Evolutionary conservation across 2,113 vertebrate genomes (phyloP), one percentile per base, ranked within the genome.

Genomic region (Nothobranchius furzeri): DNA sequence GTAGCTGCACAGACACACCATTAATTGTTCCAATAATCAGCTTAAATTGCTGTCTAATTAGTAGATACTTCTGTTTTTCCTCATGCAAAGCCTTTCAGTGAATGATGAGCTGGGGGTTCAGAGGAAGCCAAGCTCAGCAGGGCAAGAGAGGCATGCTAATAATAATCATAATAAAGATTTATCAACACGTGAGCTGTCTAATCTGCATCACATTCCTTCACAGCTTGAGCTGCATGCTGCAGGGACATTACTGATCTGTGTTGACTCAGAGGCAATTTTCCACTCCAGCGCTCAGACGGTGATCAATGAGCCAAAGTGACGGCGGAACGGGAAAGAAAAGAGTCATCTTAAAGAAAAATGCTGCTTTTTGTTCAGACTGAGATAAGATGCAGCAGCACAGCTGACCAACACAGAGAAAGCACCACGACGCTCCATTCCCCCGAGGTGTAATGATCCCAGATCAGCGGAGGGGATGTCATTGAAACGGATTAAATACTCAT

Each of bases 41-140:
- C 53, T 74, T 69, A 74, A 80, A 85, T 80, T 78, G 48, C 57
- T 36, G 75, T 72, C 62, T 84, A 75, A 84, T 82, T 77, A 82
- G 59, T 24, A 55, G 54, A 42, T 40, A n/a, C 9, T 68, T 73
- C 62, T 43, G 48, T 70, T 55, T 56, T 56, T 56, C 14, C 7
- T 56, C 35, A 10, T 1, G 14, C 35, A 10, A n/a, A 9, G 43
- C 1, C 3, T 45, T 2, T 45, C 43, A 56, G 48, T 9, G n/a
- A 50, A 9, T 50, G 48, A 50, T 20, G 48, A 17, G 8, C 7
- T 37, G 13, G 1, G 12, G 8, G 53, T 17, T 56, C 14, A 10
- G 48, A 50, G 48, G 48, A 20, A 50, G 54, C 15, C 54, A 9
- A 4, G 11, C 51, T 52, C 51, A 35, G 36, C 54, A 37, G 15